Base-by-base conservation (phyloP, 2,888 invertebrate genomes). In the Xestia ashworthii region DNA sequence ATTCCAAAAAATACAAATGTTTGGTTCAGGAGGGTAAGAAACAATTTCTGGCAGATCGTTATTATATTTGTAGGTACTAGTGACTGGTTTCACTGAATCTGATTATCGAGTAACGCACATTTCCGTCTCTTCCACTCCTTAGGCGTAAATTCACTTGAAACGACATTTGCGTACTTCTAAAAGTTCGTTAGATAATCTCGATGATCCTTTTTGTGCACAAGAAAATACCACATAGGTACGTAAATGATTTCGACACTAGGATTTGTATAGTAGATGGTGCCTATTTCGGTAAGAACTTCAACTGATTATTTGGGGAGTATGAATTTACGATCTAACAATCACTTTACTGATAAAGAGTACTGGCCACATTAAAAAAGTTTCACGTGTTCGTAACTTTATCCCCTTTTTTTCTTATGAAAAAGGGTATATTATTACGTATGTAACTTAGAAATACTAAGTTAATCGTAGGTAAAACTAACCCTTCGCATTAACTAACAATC, bases 141-240 rank as follows among this genome's bases (percentile, higher is more conserved):
- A n/a, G 41, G 44, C 22, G 74, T 53, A 32, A 46, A 41, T 53
- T 50, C 22, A 50, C 22, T 38, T 32, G 5, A 60, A 38, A 55
- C 22, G 22, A 25, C 25, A 14, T 53, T 38, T 22, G 11, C 19
- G 19, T 75, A 60, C 16, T 60, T 60, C 16, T 32, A 32, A 60
- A 60, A 25, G 12, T 67, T 25, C 9, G 22, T 58, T 46, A 67
- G 25, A 77, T 76, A 55, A 77, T 77, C 46, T 64, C 9, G 25
- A 46, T 64, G 38, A 69, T 77, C 53, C 46, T 32, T 76, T 74
- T 62, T 74, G 53, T 55, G 9, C 32, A 41, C 32, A 41, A 44
- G 14, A 44, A 50, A 68, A 64, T 74, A 55, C n/a, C 19, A 32
- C 32, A 32, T 32, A 55, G 32, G 32, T 50, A 50, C 25, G 8